Evolutionary conservation across 2,888 invertebrate species (phyloP), one percentile per base, ranked within the genome.

Genomic region (Mechanitis messenoides): DNA sequence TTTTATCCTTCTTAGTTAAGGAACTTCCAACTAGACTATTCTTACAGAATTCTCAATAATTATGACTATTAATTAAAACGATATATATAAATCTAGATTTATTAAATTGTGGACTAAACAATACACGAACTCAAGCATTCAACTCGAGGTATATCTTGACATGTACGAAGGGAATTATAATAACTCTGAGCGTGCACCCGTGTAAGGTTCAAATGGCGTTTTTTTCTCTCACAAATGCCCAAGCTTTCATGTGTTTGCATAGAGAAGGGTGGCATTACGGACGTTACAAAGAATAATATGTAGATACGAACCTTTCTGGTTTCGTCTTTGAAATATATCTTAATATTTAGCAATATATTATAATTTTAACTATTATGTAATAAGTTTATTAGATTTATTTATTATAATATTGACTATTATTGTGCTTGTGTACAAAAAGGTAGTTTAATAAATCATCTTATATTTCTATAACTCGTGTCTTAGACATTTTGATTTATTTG

Each of bases 221-320:
- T 74, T 20, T 75, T 75, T 76, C 71, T 70, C 64, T 63, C 63
- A 61, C 58, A 68, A 74, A 72, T 72, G 73, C 67, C 65, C 68
- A 68, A 64, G 70, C 72, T 71, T 73, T 73, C 72, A 72, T 73
- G 69, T 76, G 77, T 80, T 79, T 77, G 78, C 77, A 74, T 74
- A 75, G 73, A 68, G 71, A 74, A 72, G 72, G 74, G 74, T 64
- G 60, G 64, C 60, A 68, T 68, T 65, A 64, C 63, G 62, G 58
- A 55, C 56, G 47, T 35, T 5, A 47, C 66, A 64, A 61, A 66
- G 64, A 65, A 55, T 66, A 67, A 60, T 56, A 45, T 31, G 12
- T 47, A 60, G 58, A 59, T 61, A 60, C 58, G 53, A 4, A 53
- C 45, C 50, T n/a, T 11, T 2, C 33, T 28, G 33, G 45, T 45